Evolutionary conservation across 1,140 invertebrate genomes (phyloP), one percentile per base, ranked within the genome.

Genomic region (Protaetia brevitarsis): DNA sequence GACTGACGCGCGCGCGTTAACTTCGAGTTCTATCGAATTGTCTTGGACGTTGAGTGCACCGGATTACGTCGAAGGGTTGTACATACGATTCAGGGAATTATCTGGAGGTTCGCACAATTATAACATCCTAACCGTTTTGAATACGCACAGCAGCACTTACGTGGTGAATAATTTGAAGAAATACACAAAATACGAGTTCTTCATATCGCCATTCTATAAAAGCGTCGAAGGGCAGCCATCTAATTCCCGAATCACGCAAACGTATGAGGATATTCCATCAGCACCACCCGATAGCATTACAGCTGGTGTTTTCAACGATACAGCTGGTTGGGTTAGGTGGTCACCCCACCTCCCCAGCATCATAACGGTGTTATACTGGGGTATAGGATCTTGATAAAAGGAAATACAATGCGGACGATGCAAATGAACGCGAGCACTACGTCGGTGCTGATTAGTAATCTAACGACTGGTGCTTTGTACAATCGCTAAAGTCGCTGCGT

Each of bases 61-160:
- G 13, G 82, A 85, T 76, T 85, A 85, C 71, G 84, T 96, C 0
- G 92, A 98, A 82, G 96, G 96, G 8, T 89, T 96, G 16, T 96
- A 97, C 76, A 91, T 98, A 51, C 88, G 95, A 66, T 99, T 95
- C 78, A 88, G 94, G 65, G 89, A 93, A 73, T 81, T 91, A 57
- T 88, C 87, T 51, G 83, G 85, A 8, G 80, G 81, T 51, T 79
- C 82, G 58, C 84, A 78, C 31, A 86, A 88, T 69, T 89, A 88
- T 73, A 86, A 87, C 70, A 89, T 89, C 77, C 80, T 89, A 4
- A 90, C 87, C 0, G 87, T 90, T 0, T 78, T 88, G 59, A 73
- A 77, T 64, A 68, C 74, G n/a, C 68, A 73, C 23, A 72, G 69
- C 3, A 77, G 73, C 29, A 87, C 85, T 71, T 85, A 86, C 36